Evolutionary conservation across 2,797 vertebrate genomes (phyloP).

Genomic region (Eulemur coronatus): DNA sequence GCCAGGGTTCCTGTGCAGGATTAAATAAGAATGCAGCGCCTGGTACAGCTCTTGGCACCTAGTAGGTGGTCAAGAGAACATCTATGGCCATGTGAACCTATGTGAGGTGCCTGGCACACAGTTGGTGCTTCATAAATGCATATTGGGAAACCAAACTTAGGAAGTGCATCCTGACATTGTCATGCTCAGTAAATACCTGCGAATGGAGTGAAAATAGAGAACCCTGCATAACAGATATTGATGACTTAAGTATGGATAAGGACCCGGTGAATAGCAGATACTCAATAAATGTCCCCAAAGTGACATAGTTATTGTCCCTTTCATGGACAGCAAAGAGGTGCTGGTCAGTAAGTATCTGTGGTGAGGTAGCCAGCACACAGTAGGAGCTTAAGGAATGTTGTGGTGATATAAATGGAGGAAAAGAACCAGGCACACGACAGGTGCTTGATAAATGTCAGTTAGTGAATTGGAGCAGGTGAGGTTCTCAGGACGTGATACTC

Average conservation of each 20-base stretch:
- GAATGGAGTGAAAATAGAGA: background rate
- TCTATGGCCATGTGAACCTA: background rate
- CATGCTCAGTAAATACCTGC: background rate
- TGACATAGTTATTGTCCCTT: background rate
- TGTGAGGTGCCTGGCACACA: background rate
- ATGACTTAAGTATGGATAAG: too few relatives aligned
- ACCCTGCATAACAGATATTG: too few relatives aligned
- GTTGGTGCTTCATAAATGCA: background rate
- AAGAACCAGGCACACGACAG: background rate
- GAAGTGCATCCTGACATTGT: accelerated
- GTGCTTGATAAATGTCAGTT: background rate
- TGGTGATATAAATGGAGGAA: background rate
- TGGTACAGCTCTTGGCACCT: background rate
- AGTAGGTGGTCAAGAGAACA: background rate
- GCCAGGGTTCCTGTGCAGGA: background rate
- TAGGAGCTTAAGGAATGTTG: background rate
- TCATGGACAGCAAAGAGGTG: background rate
- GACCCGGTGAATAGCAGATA: background rate
- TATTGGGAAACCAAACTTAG: background rate
- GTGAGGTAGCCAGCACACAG: background rate
- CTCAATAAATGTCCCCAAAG: background rate
- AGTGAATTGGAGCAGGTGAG: background rate
- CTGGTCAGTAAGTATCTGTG: background rate
- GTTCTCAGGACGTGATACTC: too few relatives aligned
- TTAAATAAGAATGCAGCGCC: background rate